Evolutionary conservation across 2,113 vertebrate genomes (phyloP).

Genomic region (Sturnira hondurensis): DNA sequence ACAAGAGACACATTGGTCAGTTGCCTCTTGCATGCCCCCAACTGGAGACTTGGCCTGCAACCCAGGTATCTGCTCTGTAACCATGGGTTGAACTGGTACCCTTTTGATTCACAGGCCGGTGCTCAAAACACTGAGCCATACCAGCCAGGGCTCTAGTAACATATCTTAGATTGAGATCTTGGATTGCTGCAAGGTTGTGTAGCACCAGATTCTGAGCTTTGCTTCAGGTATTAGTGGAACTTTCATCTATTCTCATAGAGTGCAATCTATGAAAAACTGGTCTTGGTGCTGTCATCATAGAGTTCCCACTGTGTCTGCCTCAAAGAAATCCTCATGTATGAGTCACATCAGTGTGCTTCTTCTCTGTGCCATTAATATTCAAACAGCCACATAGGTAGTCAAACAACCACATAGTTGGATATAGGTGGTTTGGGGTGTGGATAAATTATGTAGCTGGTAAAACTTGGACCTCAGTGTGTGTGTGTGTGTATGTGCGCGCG

Average conservation of each 20-base stretch:
- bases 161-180: conserved; percentile 15
- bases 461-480: neutral
- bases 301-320: neutral
- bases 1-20: too few relatives aligned
- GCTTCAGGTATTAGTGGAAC: conserved; percentile 41
- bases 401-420: neutral
- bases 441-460: conserved; percentile 8
- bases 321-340: conserved; percentile 27
- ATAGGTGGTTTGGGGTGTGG: neutral
- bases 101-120: too few relatives aligned
- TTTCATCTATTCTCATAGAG: conserved; percentile 38
- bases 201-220: conserved; percentile 32
- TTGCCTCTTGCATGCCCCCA: too few relatives aligned
- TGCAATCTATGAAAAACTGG: conserved; percentile 10
- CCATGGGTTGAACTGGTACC: too few relatives aligned
- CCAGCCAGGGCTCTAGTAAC: neutral
- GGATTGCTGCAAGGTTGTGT: conserved; percentile 8
- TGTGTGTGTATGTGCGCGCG: neutral
- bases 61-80: too few relatives aligned
- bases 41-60: too few relatives aligned
- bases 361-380: conserved; percentile 10
- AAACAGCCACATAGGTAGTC: neutral
- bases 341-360: conserved; percentile 28
- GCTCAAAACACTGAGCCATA: too few relatives aligned
- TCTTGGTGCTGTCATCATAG: conserved; percentile 25